Evolutionary conservation across 2,888 invertebrate genomes (phyloP), one percentile per base, ranked within the genome.

Genomic region (Xylota segnis): DNA sequence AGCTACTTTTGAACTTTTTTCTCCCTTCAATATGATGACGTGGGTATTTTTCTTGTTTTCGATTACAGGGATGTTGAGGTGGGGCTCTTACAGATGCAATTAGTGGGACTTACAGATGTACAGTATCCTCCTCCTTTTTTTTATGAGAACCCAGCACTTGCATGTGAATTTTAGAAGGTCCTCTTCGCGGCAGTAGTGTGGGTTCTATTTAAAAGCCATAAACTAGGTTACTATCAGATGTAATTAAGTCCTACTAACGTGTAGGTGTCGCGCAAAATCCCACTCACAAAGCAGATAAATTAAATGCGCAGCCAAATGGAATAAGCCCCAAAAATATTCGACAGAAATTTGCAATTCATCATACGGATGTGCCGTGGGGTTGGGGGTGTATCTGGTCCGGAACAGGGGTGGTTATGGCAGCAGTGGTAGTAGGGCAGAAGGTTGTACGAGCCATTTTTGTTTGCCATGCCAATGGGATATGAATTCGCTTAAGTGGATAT

Each of bases 1-100:
- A 37, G 66, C 56, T 34, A 34, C 50, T 52, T 59, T 18, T 16
- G 18, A 58, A 56, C 29, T 47, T 40, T 43, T 37, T 37, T 37
- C 10, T 37, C 10, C 3, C 14, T 37, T 23, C 10, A 16, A 23
- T 34, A 27, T 50, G 59, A 37, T 72, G 71, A 50, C 71, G 40
- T 10, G 40, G 40, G 4, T 40, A 0, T 1, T n/a, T n/a, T 1
- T 34, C 9, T 34, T 4, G 34, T 34, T 34, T 34, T 34, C 2
- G 23, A 23, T 23, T 1, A 23, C 23, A 23, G 1, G 23, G 23
- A 23, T 23, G 23, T 23, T n/a, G 23, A 23, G 23, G 23, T 23
- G 23, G 23, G 23, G 23, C 3, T 23, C 23, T 23, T 23, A 3
- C 1, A 2, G 9, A 9, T 0, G 34, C 34, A 7, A 34, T 9